Evolutionary conservation across 1,140 invertebrate genomes (phyloP).

Genomic region (Ectropis grisescens): DNA sequence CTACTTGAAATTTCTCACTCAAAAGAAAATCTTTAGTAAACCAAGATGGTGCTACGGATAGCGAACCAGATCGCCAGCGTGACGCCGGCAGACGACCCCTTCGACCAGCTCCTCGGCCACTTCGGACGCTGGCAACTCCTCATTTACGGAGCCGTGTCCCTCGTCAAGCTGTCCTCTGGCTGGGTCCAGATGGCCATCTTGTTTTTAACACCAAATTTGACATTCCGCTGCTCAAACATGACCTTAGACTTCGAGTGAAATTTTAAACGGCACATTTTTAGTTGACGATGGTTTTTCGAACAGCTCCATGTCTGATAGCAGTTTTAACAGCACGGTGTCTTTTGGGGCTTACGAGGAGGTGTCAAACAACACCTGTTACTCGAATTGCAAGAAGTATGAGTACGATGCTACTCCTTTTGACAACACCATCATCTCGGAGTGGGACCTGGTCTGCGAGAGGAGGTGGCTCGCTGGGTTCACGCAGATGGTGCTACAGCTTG

Average conservation of each 20-base stretch:
- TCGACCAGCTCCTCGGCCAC: conserved; percentile 56
- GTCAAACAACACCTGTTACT: conserved; percentile 39
- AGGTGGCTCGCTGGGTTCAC: conserved; percentile 63
- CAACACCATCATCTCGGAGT: conserved; percentile 67
- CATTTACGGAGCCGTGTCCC: conserved; percentile 57
- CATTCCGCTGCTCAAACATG: conserved; percentile 27
- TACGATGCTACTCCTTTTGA: conserved; percentile 61
- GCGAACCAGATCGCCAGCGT: conserved; percentile 9
- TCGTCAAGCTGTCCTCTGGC: conserved; percentile 70
- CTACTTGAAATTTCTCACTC: too few relatives aligned
- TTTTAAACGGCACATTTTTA: too few relatives aligned
- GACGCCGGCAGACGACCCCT: conserved; percentile 29
- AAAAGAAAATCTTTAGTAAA: conserved; percentile 4
- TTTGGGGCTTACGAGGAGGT: conserved; percentile 7
- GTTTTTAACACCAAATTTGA: conserved; percentile 42
- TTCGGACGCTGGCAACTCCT: conserved; percentile 73
- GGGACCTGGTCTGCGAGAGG: conserved; percentile 66
- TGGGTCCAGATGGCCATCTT: conserved; percentile 71
- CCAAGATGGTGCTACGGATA: conserved; percentile 30
- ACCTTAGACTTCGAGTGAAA: too few relatives aligned
- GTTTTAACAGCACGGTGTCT: too few relatives aligned
- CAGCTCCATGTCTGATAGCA: too few relatives aligned
- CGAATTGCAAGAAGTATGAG: conserved; percentile 29
- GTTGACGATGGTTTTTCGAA: too few relatives aligned
- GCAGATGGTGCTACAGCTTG: conserved; percentile 65